Evolutionary conservation across 2,888 invertebrate species (phyloP), one percentile per base, ranked within the genome.

Genomic region (Rhabditoides inermis): DNA sequence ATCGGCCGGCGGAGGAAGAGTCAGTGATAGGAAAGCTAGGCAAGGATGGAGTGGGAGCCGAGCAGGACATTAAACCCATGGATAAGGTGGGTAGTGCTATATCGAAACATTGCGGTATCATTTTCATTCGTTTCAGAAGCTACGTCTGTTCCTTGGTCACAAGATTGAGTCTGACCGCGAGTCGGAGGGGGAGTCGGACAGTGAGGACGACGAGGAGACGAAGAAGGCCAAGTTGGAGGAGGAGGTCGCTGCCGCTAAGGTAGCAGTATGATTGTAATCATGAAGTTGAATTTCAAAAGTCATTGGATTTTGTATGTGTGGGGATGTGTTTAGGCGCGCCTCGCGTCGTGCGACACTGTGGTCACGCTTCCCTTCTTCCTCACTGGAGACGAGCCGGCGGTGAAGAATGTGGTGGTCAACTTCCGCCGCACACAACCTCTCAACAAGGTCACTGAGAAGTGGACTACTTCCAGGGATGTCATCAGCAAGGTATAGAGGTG

Each of bases 401-500:
- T 63, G n/a, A 51, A 36, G 46, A 65, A 63, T 56, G 44, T 61
- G 47, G 63, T 63, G 15, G 50, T 55, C 22, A 67, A 67, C 49
- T 67, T 67, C 36, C 51, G 64, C 39, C 45, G 61, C 23, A 67
- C 67, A 2, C 61, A 64, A 49, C 48, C 56, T 3, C 41, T 59
- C 7, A 57, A 64, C 25, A 67, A 65, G 41, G 39, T 61, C n/a
- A 56, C 57, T 40, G 60, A 58, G 25, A 55, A 46, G n/a, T 67
- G 67, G 67, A 54, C 61, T n/a, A 57, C 56, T 10, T 60, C 63
- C 44, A 44, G 67, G 22, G 60, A 64, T 42, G 57, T 63, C n/a
- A 67, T 67, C 44, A 59, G 63, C 32, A 67, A 67, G 60, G 66
- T 66, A 26, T n/a, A n/a, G n/a, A n/a, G n/a, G n/a, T n/a, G n/a